phyloP scores from a whole-genome alignment of 2,113 vertebrate species.

The Corapipo altera region DNA sequence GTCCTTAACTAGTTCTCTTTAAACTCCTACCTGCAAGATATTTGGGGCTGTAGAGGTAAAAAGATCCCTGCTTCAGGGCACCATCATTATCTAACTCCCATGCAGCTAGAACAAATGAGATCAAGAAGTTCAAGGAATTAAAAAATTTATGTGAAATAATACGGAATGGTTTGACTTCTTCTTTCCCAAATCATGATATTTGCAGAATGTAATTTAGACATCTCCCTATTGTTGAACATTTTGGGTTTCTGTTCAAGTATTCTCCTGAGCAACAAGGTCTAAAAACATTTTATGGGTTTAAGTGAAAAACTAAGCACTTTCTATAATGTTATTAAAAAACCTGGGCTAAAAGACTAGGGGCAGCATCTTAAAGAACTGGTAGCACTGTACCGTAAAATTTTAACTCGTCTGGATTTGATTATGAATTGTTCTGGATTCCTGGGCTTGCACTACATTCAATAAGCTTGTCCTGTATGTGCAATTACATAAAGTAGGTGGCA shows the following conservation, averaged over 20 bases:
- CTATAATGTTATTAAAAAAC: neutral
- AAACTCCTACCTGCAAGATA: neutral
- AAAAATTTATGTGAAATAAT: neutral
- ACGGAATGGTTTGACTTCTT: neutral
- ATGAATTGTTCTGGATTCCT: neutral
- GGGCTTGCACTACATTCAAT: neutral
- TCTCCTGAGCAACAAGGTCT: neutral
- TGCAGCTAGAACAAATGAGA: neutral
- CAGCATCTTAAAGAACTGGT: neutral
- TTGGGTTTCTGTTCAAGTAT: neutral
- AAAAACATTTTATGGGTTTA: neutral
- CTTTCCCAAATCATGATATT: neutral
- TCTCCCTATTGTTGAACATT: neutral
- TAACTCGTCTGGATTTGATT: neutral
- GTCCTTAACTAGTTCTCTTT: neutral
- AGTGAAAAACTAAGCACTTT: neutral
- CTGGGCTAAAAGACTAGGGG: neutral
- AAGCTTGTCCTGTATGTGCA: neutral
- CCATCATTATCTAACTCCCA: neutral
- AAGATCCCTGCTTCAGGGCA: neutral
- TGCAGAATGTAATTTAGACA: neutral
- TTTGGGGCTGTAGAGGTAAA: neutral
- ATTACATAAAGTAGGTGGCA: neutral
- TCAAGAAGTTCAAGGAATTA: neutral
- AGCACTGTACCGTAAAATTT: neutral